Percentiles rank a stretch among this genome's conserved stretches.
phyloP scores from a whole-genome alignment of 2,888 invertebrate genomes.

The Leptura quadrifasciata region DNA sequence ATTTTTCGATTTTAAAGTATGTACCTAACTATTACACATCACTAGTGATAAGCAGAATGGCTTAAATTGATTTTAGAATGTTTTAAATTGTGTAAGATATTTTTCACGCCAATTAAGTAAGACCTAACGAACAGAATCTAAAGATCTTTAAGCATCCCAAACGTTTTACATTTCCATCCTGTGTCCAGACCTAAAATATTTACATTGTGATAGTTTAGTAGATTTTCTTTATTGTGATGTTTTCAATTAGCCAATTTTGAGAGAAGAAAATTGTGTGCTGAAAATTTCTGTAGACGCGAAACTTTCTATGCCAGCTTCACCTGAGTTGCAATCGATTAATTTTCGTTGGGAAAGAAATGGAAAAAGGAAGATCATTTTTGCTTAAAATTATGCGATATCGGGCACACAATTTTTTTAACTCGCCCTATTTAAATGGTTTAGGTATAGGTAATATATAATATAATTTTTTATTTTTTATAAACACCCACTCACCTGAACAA shows the following conservation, averaged over 20 bases:
- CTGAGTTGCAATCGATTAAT: not conserved
- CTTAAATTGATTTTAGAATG: not conserved
- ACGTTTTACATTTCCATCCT: constrained; percentile 17
- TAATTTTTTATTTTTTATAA: constrained; percentile 30
- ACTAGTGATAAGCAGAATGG: not conserved
- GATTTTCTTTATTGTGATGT: constrained; percentile 44
- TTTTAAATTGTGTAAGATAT: not conserved
- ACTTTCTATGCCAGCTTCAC: not conserved
- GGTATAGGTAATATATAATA: constrained; percentile 8
- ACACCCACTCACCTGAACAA: constrained; percentile 29
- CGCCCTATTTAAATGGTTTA: constrained; percentile 25
- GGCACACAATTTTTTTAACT: constrained; percentile 31
- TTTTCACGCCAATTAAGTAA: not conserved
- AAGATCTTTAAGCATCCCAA: constrained; percentile 1
- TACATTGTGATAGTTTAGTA: constrained; percentile 43
- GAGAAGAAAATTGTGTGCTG: constrained; percentile 18
- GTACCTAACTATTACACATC: constrained; percentile 25
- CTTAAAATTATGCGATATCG: not conserved
- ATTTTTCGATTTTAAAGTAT: constrained; percentile 5
- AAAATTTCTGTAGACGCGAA: constrained; percentile 9
- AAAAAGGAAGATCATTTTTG: not conserved
- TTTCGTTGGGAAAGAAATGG: not conserved
- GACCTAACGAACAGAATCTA: not conserved
- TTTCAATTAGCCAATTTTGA: constrained; percentile 34
- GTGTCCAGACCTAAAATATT: constrained; percentile 19